Percentiles rank a stretch among this genome's conserved stretches.
Evolutionary conservation across 1,140 invertebrate genomes (phyloP).

Genomic region (Drosophila pachea): DNA sequence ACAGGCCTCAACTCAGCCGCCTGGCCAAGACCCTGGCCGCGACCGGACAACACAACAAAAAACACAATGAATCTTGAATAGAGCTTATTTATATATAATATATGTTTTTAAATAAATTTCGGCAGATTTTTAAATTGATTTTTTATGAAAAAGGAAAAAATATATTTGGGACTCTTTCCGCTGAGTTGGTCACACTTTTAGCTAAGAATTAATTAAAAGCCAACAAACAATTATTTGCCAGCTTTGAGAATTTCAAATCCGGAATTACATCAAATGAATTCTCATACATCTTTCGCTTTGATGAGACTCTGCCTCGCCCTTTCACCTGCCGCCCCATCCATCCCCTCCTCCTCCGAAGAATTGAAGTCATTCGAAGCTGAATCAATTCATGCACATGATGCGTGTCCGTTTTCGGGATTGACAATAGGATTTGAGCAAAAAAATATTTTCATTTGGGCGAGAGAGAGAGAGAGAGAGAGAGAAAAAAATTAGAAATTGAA

Average conservation of each 20-base stretch:
- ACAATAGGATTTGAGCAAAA: constrained; percentile 24
- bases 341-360: neutral
- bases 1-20: neutral
- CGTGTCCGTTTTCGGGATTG: constrained; percentile 29
- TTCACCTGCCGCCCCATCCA: too few species aligned
- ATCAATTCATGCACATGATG: constrained; percentile 29
- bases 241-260: neutral
- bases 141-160: too few species aligned
- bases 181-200: neutral
- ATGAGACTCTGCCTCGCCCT: too few species aligned
- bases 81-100: neutral
- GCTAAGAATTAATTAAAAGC: neutral
- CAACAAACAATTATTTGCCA: neutral
- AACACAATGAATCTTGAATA: too few species aligned
- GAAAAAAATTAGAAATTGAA: neutral
- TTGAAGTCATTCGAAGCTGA: constrained; percentile 19
- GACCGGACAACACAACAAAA: neutral
- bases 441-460: constrained; percentile 21
- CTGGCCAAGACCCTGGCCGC: constrained; percentile 34
- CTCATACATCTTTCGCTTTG: too few species aligned
- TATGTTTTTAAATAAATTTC: too few species aligned
- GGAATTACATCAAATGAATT: too few species aligned
- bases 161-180: neutral
- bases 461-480: too few species aligned
- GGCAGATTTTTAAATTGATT: too few species aligned